Base-by-base conservation (phyloP, 2,113 vertebrate species). In the Danionella cerebrum region DNA sequence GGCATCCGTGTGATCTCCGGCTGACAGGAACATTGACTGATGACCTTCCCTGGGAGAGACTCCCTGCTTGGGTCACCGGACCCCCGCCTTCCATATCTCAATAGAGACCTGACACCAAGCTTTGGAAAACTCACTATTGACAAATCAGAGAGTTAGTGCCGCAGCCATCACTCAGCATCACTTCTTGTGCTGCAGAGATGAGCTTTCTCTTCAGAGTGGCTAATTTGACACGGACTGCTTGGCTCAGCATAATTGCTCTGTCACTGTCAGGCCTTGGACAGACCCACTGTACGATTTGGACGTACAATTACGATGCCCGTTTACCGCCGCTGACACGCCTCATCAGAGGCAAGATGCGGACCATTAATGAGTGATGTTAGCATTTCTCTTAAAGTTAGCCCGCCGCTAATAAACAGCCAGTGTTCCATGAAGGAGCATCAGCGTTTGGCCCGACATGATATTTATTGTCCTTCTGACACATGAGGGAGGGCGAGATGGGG, bases 281-380 rank as follows among this genome's bases (percentile, higher is more conserved):
- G 84, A 80, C 81, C 88, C 86, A 86, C 90, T 63, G 85, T 92
- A 94, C 91, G 96, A 96, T 97, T 90, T 96, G 93, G 94, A 97
- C 92, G 68, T 24, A 95, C 96, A 97, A 98, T 98, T 98, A 98
- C 91, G 54, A 89, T 55, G 89, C 89, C 93, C 94, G 93, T 96
- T 98, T 98, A 97, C 93, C 89, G 89, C 88, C 88, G 88, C 88
- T 88, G 93, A 92, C 93, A 94, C 89, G 94, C 89, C 95, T 98
- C 95, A 98, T 98, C 97, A 98, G 95, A 92, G 88, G 90, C 88
- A 36, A 91, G 95, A 94, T 93, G 92, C 93, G 91, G 92, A 88
- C 94, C 93, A 98, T 98, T 98, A 98, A 98, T 97, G 94, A 94
- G 96, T 92, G 93, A 92, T 97, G 94, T 97, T 97, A 98, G 94